Percentiles rank a stretch among this genome's conserved stretches.
These are phyloP conservation scores for Pocota personata DNA, from an alignment of 2,888 invertebrate species.

Conservation along the genomic window DNA sequence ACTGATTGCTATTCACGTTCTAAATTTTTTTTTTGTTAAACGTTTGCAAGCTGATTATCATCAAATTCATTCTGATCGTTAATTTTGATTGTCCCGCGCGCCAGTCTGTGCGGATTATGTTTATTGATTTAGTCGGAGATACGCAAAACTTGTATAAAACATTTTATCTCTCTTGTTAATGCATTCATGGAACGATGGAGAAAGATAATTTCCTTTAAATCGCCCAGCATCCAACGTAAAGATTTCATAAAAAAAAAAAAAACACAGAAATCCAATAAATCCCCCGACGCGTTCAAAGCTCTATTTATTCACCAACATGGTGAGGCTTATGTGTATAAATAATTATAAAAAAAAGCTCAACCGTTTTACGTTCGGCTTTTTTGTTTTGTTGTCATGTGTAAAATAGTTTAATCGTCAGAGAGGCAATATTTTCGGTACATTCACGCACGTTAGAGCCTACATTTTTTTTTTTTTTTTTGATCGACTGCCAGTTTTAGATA, in stretches of 20 bases:
- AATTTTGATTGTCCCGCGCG: background rate
- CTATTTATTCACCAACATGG: slow-evolving; percentile 2
- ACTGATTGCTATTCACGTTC: slow-evolving; percentile 34
- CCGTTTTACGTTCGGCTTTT: background rate
- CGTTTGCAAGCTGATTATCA: background rate
- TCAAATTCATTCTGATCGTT: background rate
- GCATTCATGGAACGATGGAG: background rate
- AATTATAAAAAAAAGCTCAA: slow-evolving; percentile 16
- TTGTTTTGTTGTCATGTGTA: slow-evolving; percentile 50
- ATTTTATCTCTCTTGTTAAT: background rate
- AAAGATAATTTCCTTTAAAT: no score
- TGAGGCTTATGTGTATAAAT: slow-evolving; percentile 3
- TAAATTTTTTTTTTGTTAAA: slow-evolving; percentile 21
- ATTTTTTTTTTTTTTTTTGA: no score
- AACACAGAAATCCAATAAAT: background rate
- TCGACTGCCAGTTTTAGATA: slow-evolving; percentile 50
- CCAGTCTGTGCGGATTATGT: background rate
- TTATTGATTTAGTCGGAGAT: background rate
- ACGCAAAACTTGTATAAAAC: background rate
- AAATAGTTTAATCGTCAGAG: slow-evolving; percentile 31
- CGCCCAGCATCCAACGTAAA: background rate
- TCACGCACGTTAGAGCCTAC: slow-evolving; percentile 7
- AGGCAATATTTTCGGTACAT: background rate
- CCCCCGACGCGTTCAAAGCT: background rate
- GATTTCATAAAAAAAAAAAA: slow-evolving; percentile 17